A percentile compares a stretch with the other conserved stretches of the same genome.
Evolutionary conservation across 2,888 invertebrate genomes (phyloP).

Genomic region (Proisotoma minuta): DNA sequence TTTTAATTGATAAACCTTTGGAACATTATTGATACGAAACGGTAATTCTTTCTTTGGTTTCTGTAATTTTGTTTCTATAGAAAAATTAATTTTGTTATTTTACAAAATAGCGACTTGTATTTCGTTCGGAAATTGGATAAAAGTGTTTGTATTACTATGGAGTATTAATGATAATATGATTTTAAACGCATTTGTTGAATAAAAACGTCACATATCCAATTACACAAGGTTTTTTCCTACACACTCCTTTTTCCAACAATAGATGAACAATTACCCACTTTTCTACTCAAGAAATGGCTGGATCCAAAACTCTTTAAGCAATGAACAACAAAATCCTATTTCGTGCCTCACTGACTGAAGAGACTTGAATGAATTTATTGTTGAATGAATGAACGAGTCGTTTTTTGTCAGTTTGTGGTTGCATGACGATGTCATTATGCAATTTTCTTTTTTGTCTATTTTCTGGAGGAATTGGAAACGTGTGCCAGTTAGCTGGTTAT

Average conservation of each 20-base stretch:
- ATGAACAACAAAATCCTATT: background rate
- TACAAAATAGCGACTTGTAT: no score
- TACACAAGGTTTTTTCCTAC: background rate
- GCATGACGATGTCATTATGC: background rate
- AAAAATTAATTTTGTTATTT: no score
- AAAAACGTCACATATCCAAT: slow-evolving; percentile 2
- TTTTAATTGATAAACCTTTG: no score
- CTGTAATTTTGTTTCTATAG: no score
- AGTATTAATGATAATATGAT: no score
- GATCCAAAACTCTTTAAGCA: background rate
- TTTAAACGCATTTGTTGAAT: no score
- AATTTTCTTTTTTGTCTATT: background rate
- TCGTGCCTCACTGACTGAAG: slow-evolving; percentile 4
- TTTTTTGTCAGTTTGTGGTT: background rate
- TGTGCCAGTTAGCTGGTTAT: background rate
- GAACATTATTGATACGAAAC: no score
- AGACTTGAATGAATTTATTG: slow-evolving; percentile 1
- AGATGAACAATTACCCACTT: slow-evolving; percentile 4
- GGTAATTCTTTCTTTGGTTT: no score
- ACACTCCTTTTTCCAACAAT: background rate
- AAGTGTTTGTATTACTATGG: no score
- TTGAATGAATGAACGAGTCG: background rate
- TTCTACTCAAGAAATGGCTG: background rate
- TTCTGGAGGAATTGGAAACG: background rate
- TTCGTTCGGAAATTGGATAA: no score